phyloP scores from a whole-genome alignment of 1,140 invertebrate species.

The Pseudomyrmex concolor region DNA sequence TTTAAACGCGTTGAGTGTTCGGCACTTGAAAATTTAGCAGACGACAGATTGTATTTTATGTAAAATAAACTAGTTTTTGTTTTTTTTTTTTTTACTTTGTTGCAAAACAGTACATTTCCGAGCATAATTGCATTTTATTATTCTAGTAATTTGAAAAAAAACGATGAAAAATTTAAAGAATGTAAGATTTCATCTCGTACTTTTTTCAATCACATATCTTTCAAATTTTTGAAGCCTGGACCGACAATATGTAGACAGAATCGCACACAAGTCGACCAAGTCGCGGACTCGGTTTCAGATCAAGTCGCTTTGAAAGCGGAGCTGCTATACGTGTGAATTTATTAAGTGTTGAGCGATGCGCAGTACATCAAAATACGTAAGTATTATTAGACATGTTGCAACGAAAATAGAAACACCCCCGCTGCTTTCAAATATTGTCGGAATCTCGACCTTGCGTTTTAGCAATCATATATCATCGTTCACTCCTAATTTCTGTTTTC shows the following conservation, averaged over 20 bases:
- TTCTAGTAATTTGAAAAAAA: no score
- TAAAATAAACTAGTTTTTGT: no score
- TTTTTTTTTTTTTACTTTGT: no score
- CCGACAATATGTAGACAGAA: slow-evolving; percentile 9
- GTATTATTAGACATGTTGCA: slow-evolving; percentile 79
- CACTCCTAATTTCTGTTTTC: neutral
- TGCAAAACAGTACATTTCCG: no score
- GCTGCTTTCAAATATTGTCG: slow-evolving; percentile 61
- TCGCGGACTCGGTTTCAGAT: slow-evolving; percentile 27
- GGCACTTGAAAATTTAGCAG: slow-evolving; percentile 5
- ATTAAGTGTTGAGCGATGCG: slow-evolving; percentile 78
- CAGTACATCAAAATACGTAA: slow-evolving; percentile 77
- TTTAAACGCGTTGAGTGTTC: slow-evolving; percentile 6
- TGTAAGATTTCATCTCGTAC: slow-evolving; percentile 9
- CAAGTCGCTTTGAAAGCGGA: slow-evolving; percentile 74
- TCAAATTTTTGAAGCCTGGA: slow-evolving; percentile 28
- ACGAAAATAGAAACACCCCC: slow-evolving; percentile 77
- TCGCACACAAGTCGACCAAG: neutral
- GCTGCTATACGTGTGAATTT: slow-evolving; percentile 71
- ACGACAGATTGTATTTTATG: no score
- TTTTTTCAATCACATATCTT: neutral
- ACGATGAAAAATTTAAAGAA: no score
- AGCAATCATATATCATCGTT: slow-evolving; percentile 37
- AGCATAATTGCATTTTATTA: no score
- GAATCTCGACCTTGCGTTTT: slow-evolving; percentile 47